A percentile compares a stretch with the other conserved stretches of the same genome.
Evolutionary conservation across 2,113 vertebrate species (phyloP).

Genomic region (Eretmochelys imbricata): DNA sequence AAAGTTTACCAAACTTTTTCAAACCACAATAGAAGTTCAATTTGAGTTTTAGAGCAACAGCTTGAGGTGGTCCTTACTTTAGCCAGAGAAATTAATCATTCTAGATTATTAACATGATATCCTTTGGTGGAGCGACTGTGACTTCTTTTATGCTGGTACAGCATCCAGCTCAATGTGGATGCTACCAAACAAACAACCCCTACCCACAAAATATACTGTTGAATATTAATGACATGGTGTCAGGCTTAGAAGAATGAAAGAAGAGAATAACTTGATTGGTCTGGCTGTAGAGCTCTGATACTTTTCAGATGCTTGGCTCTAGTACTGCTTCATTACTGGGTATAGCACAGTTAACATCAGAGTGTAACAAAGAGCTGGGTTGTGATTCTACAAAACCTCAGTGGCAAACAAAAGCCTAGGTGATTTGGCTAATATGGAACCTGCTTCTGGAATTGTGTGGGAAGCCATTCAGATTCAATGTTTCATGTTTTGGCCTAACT

Average conservation of each 20-base stretch:
- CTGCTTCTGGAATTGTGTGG: background rate
- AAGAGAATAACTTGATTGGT: too few relatives aligned
- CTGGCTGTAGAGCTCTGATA: too few relatives aligned
- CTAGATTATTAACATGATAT: background rate
- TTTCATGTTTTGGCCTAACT: too few relatives aligned
- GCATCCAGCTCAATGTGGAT: background rate
- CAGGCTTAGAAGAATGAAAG: background rate
- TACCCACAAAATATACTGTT: background rate
- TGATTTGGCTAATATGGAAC: background rate
- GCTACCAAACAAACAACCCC: background rate
- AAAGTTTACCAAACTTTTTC: background rate
- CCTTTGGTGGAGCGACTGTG: accelerated
- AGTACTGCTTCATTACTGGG: too few relatives aligned
- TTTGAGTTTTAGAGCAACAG: background rate
- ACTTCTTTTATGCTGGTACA: background rate
- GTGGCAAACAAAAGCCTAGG: background rate
- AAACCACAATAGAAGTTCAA: background rate
- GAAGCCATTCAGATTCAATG: too few relatives aligned
- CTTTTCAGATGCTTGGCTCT: too few relatives aligned
- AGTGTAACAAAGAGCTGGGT: background rate
- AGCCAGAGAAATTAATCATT: background rate
- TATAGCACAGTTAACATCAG: background rate
- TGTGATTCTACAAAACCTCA: background rate
- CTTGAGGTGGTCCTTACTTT: background rate
- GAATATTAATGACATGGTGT: background rate